Percentiles rank a stretch among this genome's conserved stretches.
Conservation (phyloP, 2,113 vertebrate species). For the Amia ocellicauda region DNA sequence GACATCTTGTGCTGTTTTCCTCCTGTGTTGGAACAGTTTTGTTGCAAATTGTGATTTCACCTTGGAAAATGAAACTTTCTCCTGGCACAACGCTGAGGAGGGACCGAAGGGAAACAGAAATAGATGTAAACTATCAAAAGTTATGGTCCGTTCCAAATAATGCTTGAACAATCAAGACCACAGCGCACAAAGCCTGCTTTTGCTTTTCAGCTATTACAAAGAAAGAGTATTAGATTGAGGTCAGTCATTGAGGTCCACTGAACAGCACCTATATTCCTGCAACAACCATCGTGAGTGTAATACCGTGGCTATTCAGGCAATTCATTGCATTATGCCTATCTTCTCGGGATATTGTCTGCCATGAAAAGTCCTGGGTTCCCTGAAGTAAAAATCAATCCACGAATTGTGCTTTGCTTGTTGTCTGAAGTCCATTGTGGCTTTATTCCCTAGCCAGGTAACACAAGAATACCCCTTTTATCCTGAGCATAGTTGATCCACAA, state of each 20-base stretch:
- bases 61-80: neutral
- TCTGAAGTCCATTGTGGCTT: constrained; percentile 71
- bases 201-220: constrained; percentile 41
- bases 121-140: constrained; percentile 32
- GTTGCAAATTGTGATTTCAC: constrained; percentile 12
- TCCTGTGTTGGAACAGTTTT: too few species aligned
- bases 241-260: constrained; percentile 47
- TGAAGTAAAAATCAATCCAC: constrained; percentile 69
- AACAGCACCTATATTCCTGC: constrained; percentile 59
- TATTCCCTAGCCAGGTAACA: constrained; percentile 72
- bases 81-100: neutral
- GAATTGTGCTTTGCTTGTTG: constrained; percentile 66
- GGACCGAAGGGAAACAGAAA: constrained; percentile 1
- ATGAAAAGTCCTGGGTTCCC: constrained; percentile 67
- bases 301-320: constrained; percentile 58
- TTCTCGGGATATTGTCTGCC: constrained; percentile 62
- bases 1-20: too few species aligned
- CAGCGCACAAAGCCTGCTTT: constrained; percentile 40
- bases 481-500: constrained; percentile 69
- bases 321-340: constrained; percentile 57
- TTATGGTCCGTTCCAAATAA: constrained; percentile 34
- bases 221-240: constrained; percentile 62
- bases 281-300: constrained; percentile 60
- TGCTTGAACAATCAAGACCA: constrained; percentile 46
- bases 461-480: constrained; percentile 70